Conservation (phyloP, 2,797 vertebrate genomes). For the Crocidura indochinensis region DNA sequence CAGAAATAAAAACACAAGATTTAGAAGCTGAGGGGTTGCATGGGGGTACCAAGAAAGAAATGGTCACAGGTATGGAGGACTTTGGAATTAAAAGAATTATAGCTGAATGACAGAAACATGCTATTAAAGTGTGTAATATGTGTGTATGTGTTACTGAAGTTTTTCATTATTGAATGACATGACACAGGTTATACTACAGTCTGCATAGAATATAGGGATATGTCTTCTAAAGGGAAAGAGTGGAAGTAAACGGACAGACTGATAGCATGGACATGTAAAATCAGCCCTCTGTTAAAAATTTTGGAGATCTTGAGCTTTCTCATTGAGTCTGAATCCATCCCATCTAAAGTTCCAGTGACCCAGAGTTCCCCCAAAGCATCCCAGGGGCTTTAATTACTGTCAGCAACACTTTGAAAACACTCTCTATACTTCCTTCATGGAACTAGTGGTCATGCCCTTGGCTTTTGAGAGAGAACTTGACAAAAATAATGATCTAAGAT, state of each 20-base stretch:
- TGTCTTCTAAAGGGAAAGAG: background rate
- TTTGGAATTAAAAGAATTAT: conserved; percentile 6
- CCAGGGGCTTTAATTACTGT: background rate
- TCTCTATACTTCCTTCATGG: background rate
- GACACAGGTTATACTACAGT: background rate
- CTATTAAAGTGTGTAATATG: background rate
- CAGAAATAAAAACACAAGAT: background rate
- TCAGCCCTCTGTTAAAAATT: background rate
- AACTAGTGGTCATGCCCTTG: background rate
- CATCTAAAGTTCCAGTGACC: background rate
- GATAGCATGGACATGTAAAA: background rate
- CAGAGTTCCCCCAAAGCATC: background rate
- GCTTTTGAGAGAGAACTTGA: background rate
- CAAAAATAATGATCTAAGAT: background rate
- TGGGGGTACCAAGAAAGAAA: background rate
- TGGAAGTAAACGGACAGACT: background rate
- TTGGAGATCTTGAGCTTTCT: conserved; percentile 4
- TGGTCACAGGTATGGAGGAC: background rate
- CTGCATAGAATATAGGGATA: background rate
- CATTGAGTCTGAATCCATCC: background rate
- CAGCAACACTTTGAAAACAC: fast-evolving
- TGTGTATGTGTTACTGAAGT: background rate
- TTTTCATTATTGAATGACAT: background rate
- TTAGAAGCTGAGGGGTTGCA: background rate
- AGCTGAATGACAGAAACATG: background rate